These are phyloP conservation scores for Acropternis orthonyx DNA, from an alignment of 2,797 vertebrate species.

Conservation along the genomic window DNA sequence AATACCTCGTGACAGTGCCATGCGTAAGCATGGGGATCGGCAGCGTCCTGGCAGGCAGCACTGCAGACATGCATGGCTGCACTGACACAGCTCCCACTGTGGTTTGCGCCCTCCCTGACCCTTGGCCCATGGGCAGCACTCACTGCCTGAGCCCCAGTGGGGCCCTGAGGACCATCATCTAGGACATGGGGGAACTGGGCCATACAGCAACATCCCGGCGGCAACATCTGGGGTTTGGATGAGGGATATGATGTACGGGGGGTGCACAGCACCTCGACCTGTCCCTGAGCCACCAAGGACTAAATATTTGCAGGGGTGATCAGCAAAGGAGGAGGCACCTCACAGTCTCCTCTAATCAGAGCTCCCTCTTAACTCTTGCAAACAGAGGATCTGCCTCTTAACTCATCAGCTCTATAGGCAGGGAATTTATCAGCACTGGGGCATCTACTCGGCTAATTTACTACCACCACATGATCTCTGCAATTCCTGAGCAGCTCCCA, in stretches of 20 bases:
- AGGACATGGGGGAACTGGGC: fast-evolving
- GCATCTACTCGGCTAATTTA: background rate
- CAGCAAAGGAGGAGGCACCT: background rate
- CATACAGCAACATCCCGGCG: background rate
- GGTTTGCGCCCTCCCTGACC: background rate
- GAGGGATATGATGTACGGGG: background rate
- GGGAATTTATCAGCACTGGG: background rate
- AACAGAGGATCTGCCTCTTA: background rate
- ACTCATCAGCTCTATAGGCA: background rate
- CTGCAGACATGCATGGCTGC: fast-evolving
- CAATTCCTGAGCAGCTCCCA: fast-evolving
- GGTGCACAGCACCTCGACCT: background rate
- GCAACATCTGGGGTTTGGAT: background rate
- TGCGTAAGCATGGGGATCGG: fast-evolving
- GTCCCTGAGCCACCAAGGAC: background rate
- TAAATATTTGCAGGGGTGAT: background rate
- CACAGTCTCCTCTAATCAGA: background rate
- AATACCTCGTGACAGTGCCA: background rate
- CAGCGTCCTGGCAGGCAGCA: background rate
- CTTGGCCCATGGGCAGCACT: fast-evolving
- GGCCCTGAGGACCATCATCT: background rate
- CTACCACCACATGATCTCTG: fast-evolving
- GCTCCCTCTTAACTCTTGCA: background rate
- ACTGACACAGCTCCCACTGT: background rate
- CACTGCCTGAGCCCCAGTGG: fast-evolving